Evolutionary conservation across 2,113 vertebrate genomes (phyloP), one percentile per base, ranked within the genome.

Genomic region (Phalacrocorax pelagicus): DNA sequence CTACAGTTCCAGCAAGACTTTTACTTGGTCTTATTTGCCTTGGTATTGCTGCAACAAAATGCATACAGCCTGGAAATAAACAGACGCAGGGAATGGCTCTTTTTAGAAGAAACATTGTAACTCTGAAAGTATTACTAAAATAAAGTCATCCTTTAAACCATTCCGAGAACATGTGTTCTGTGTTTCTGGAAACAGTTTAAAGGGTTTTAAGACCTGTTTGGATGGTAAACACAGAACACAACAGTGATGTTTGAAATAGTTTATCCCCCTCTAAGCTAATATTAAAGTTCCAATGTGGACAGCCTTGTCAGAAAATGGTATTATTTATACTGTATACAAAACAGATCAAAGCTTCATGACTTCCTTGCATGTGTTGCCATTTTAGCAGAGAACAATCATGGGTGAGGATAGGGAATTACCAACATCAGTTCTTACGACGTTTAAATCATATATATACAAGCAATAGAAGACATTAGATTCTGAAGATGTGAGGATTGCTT

Each of bases 331-430:
- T 21, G 16, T 38, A 90, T 15, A 95, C 86, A 92, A 34, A 88
- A 23, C 47, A 77, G 81, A 81, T 91, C 87, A 95, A 97, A 96
- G 88, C 89, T 96, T 94, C 69, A 67, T 92, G 94, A 98, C 96
- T 98, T 98, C 81, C 82, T 97, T 77, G 67, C 95, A 96, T 97
- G 97, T 98, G 97, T 95, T 96, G 97, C 97, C 97, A 96, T 97
- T 96, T 97, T 92, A 97, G 91, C 71, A 77, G 90, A 95, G 78
- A 95, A 88, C 30, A 86, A 83, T 72, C 63, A 94, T 0, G 34
- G 70, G 77, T 90, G 78, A 90, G 86, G 92, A 85, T 29, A 94
- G 63, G 91, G 77, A 95, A 91, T 66, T 92, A 70, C 81, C 63
- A 88, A 42, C 66, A 83, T 62, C n/a, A 67, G 36, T 63, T 91